A percentile compares a stretch with the other conserved stretches of the same genome.
phyloP scores from a whole-genome alignment of 2,888 invertebrate genomes.

The Agrilus cyanescens region DNA sequence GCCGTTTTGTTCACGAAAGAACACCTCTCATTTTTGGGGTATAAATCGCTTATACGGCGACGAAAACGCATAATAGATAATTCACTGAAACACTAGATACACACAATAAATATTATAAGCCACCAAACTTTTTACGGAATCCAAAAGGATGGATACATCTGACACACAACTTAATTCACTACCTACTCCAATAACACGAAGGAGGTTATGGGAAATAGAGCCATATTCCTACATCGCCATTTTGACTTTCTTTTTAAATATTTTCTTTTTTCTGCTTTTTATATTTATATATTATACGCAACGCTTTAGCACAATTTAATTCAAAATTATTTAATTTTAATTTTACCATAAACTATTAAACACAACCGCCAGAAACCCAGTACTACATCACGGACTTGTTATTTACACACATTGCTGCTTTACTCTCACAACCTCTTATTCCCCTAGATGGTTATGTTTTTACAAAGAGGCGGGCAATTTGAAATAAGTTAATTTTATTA shows the following conservation, averaged over 20 bases:
- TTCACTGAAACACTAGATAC: slow-evolving; percentile 30
- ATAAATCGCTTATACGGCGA: slow-evolving; percentile 32
- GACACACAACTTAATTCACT: slow-evolving; percentile 63
- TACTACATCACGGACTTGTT: too few species aligned
- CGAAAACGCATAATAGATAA: slow-evolving; percentile 39
- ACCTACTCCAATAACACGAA: slow-evolving; percentile 65
- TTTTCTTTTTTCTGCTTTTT: slow-evolving; percentile 16
- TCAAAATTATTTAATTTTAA: background rate
- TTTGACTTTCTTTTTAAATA: slow-evolving; percentile 18
- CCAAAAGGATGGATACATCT: slow-evolving; percentile 47
- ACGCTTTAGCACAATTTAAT: slow-evolving; percentile 3
- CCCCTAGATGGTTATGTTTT: too few species aligned
- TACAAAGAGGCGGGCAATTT: too few species aligned
- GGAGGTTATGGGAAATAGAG: slow-evolving; percentile 66
- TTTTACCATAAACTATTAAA: background rate
- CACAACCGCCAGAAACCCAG: too few species aligned
- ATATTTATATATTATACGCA: slow-evolving; percentile 13
- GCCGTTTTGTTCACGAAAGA: slow-evolving; percentile 37
- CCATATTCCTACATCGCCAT: slow-evolving; percentile 52
- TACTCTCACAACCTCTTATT: too few species aligned
- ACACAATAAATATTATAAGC: slow-evolving; percentile 33
- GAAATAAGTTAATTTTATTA: too few species aligned
- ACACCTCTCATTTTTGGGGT: slow-evolving; percentile 35
- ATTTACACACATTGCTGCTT: too few species aligned
- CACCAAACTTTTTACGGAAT: slow-evolving; percentile 36